Percentiles rank a stretch among this genome's conserved stretches.
These are phyloP conservation scores for Drosophila pseudoobscura DNA, from an alignment of 1,140 invertebrate genomes.

Conservation along the genomic window DNA sequence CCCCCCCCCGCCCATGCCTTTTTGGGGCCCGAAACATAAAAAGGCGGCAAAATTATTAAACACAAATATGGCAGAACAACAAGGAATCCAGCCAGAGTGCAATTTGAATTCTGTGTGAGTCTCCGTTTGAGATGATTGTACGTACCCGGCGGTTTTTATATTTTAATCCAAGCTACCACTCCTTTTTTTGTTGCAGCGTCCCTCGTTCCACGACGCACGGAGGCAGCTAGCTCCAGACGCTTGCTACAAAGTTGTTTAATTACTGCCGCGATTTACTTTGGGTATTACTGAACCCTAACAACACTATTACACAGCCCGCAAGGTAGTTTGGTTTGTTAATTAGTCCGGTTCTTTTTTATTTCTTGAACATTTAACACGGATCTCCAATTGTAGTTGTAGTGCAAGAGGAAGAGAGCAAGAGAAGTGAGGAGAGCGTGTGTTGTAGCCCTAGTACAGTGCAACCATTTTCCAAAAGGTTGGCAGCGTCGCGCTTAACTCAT, in stretches of 20 bases:
- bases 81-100: constrained; percentile 1
- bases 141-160: constrained; percentile 20
- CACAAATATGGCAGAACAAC: constrained; percentile 41
- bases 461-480: too few relatives aligned
- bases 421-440: too few relatives aligned
- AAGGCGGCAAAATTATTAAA: constrained; percentile 70
- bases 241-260: constrained; percentile 13
- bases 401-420: too few relatives aligned
- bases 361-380: too few relatives aligned
- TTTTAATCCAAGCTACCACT: constrained; percentile 44
- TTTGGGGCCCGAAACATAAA: constrained; percentile 57
- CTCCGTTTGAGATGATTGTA: constrained; percentile 16
- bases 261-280: constrained; percentile 6
- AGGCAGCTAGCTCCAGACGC: too few relatives aligned
- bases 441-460: too few relatives aligned
- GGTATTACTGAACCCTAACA: constrained; percentile 7
- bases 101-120: constrained; percentile 15
- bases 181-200: constrained; percentile 44
- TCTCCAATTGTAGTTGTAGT: too few relatives aligned
- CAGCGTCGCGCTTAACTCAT: too few relatives aligned
- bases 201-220: background rate
- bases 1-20: constrained; percentile 32
- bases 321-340: constrained; percentile 1
- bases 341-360: too few relatives aligned
- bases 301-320: constrained; percentile 21